Conservation (phyloP, 2,888 invertebrate genomes). For the Dinocampus coccinellae region DNA sequence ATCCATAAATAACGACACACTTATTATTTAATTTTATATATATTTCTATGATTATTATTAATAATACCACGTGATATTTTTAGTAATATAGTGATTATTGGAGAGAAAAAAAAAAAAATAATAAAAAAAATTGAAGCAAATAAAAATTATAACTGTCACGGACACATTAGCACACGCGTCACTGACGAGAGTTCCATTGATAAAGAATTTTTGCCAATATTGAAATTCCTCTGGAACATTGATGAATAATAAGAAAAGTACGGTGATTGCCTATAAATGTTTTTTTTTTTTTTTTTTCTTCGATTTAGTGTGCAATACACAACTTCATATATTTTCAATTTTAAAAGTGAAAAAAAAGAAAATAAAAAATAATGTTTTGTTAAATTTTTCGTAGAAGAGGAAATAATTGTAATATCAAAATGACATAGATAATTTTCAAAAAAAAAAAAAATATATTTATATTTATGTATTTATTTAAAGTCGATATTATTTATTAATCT, state of each 20-base stretch:
- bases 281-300: background rate
- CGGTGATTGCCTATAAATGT: background rate
- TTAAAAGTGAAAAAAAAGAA: background rate
- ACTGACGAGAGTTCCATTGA: background rate
- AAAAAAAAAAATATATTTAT: too few species aligned
- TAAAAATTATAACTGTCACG: background rate
- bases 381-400: too few species aligned
- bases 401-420: too few species aligned
- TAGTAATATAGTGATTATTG: background rate
- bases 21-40: background rate
- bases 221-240: background rate
- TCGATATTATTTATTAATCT: constrained; percentile 6
- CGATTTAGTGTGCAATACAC: background rate
- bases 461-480: too few species aligned
- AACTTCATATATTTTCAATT: constrained; percentile 28
- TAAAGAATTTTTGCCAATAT: background rate
- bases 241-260: too few species aligned
- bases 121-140: too few species aligned
- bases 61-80: background rate
- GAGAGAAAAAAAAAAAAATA: background rate
- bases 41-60: background rate
- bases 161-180: background rate
- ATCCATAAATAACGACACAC: background rate
- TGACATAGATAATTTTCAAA: too few species aligned
- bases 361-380: too few species aligned